These are phyloP conservation scores for Heliconius ethilla DNA, from an alignment of 2,888 invertebrate species.

Conservation along the genomic window DNA sequence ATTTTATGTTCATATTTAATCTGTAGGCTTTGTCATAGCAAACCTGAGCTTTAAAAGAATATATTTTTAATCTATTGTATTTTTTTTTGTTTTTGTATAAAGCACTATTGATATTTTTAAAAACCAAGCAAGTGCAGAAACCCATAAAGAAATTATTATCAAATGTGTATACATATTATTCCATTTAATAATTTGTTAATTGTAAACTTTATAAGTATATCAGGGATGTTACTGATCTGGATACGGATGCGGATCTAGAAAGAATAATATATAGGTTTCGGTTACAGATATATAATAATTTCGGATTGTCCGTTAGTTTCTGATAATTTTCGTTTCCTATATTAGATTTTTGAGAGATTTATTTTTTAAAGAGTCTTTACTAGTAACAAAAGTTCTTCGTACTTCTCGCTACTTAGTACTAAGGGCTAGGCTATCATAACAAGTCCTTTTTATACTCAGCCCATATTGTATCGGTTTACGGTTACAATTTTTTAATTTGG, in stretches of 20 bases:
- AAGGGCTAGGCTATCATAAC: background rate
- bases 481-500: background rate
- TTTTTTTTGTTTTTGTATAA: conserved; percentile 3
- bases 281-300: too few species aligned
- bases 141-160: conserved; percentile 55
- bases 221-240: background rate
- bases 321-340: background rate
- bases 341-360: background rate
- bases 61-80: conserved; percentile 6
- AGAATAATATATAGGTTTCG: background rate
- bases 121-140: conserved; percentile 50
- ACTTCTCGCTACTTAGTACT: background rate
- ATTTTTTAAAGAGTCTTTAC: background rate
- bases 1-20: conserved; percentile 3
- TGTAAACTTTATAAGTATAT: conserved; percentile 50
- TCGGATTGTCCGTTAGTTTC: too few species aligned
- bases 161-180: conserved; percentile 67
- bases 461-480: background rate
- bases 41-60: conserved; percentile 21
- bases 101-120: conserved; percentile 2
- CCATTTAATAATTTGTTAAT: conserved; percentile 58
- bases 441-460: background rate
- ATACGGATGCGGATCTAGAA: background rate
- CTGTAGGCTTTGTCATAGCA: conserved; percentile 11
- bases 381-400: background rate